phyloP scores from a whole-genome alignment of 2,888 invertebrate species.

The Zele albiditarsus region DNA sequence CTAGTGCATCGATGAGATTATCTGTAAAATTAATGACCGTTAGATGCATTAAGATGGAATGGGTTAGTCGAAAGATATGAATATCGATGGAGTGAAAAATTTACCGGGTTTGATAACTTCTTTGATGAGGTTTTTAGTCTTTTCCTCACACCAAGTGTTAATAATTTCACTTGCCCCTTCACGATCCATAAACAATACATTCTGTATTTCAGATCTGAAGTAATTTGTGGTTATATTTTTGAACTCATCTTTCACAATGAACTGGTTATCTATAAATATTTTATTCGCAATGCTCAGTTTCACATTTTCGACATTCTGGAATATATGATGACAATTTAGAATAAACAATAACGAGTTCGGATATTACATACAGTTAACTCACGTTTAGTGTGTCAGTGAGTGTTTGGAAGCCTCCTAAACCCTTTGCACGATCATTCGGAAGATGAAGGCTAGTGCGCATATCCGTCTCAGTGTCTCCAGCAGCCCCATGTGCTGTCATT shows the following conservation, averaged over 20 bases:
- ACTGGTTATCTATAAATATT: constrained; percentile 77
- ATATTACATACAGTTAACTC: constrained; percentile 33
- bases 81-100: constrained; percentile 5
- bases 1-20: constrained; percentile 77
- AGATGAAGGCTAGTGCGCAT: constrained; percentile 58
- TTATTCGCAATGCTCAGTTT: constrained; percentile 83
- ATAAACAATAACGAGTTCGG: neutral
- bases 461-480: constrained; percentile 59
- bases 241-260: constrained; percentile 74
- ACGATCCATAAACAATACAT: constrained; percentile 76
- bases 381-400: constrained; percentile 60
- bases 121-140: constrained; percentile 88
- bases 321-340: neutral
- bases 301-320: constrained; percentile 74
- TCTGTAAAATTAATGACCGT: constrained; percentile 62
- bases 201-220: constrained; percentile 79
- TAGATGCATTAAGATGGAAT: neutral
- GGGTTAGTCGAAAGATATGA: neutral
- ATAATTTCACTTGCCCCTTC: constrained; percentile 75
- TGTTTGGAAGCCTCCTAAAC: constrained; percentile 53
- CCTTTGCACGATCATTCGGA: constrained; percentile 52
- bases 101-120: constrained; percentile 79
- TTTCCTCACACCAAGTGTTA: constrained; percentile 85
- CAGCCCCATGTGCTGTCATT: constrained; percentile 64
- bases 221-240: constrained; percentile 76